Base-by-base conservation (phyloP, 2,797 vertebrate species). In the Tapirus indicus region DNA sequence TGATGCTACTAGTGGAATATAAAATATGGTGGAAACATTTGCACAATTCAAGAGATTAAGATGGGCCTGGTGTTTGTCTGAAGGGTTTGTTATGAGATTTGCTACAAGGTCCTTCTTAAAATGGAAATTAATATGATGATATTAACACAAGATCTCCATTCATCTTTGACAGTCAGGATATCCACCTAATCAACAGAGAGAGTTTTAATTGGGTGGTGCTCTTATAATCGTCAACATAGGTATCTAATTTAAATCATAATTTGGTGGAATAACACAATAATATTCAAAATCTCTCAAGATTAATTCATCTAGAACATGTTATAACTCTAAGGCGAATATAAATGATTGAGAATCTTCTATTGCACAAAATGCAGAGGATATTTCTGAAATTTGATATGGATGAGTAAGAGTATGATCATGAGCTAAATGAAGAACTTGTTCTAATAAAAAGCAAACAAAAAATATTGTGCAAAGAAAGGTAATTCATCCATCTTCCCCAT, bases 401-500 rank as follows among this genome's bases (percentile, higher is more conserved):
- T 71, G 20, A 86, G 71, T 80, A 83, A 64, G 94, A 93, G 5
- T 38, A 88, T 72, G 27, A 89, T 60, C 12, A 54, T 49, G 7
- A 96, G 9, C 0, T 77, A 96, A 83, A 87, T 94, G 38, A 97
- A 71, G 5, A 83, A 74, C 49, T 64, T 5, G 68, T 77, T 93
- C 52, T 72, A 78, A 58, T 79, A 89, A 92, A 68, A 79, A n/a
- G 1, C 2, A 93, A 95, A 21, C 16, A 38, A 86, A 58, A 92
- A 77, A 64, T 64, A 44, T 12, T 91, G 10, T 62, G 3, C 14
- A 74, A 77, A 83, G 16, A 23, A 89, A 49, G 49, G 80, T 64
- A 72, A 62, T 32, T 1, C 4, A 64, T 32, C 29, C 21, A 54
- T 78, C 41, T 90, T 77, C 4, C 8, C 32, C 58, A 14, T 66